Evolutionary conservation across 1,140 invertebrate species (phyloP), one percentile per base, ranked within the genome.

Genomic region (Limonius californicus): DNA sequence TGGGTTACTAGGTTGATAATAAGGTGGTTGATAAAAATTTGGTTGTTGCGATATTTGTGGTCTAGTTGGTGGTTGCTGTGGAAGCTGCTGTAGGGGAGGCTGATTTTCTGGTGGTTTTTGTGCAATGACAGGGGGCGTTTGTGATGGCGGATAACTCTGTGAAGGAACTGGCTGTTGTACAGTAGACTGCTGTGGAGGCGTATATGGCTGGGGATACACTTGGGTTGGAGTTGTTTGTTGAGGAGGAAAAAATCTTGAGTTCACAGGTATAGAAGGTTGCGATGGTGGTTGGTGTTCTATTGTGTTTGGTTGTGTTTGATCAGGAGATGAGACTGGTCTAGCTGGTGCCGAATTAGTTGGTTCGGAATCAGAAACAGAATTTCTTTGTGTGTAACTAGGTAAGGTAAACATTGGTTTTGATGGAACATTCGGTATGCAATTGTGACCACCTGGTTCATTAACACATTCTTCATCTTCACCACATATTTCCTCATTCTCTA

Each of bases 401-500:
- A 27, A 27, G 9, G 23, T 27, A 30, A 4, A 61, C 16, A 6
- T 7, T 7, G 54, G 58, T 57, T 39, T 61, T 19, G 35, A 12
- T 39, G n/a, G 2, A 7, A 12, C 2, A 74, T 68, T 81, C 67
- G 61, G 82, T 56, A 77, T 77, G 69, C 91, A 93, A 55, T 83
- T 83, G 66, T 89, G 91, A 42, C 86, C 83, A 0, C 90, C 91
- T 1, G 82, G 78, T 30, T 87, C 83, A 72, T 94, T 93, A 0
- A 86, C 74, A 70, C 91, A 93, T 1, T 82, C 72, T 56, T 85
- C 81, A 67, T 84, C 81, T 4, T 83, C 77, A 39, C 78, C 80
- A 69, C 89, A 91, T 0, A 83, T 78, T 27, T 84, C 82, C n/a
- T 81, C 72, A 32, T 80, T 78, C 50, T 85, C 83, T 14, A 79